Conservation (phyloP, 2,888 invertebrate genomes). For the Meloe dianella region DNA sequence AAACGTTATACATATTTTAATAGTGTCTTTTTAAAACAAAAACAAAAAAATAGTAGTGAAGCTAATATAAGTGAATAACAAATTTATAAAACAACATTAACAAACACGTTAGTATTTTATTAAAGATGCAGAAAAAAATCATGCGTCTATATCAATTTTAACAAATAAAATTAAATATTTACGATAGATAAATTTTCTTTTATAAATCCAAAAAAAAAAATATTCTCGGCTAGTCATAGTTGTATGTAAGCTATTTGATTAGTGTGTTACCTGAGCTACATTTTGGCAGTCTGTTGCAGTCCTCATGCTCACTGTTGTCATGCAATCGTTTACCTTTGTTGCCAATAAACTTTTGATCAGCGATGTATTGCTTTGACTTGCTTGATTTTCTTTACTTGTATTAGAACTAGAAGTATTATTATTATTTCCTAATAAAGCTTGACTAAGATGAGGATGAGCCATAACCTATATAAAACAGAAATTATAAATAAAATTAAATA, state of each 20-base stretch:
- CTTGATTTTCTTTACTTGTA: conserved; percentile 46
- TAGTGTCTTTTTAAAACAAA: too few relatives aligned
- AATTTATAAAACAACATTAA: conserved; percentile 3
- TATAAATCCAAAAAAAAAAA: neutral
- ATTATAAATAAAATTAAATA: neutral
- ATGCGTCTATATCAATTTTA: neutral
- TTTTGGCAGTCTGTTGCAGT: conserved; percentile 63
- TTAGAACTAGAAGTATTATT: conserved; percentile 40
- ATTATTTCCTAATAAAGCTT: conserved; percentile 62
- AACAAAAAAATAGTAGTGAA: neutral
- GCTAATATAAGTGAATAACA: neutral
- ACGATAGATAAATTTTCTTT: neutral
- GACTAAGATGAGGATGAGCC: conserved; percentile 68
- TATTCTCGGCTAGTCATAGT: neutral
- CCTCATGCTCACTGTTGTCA: conserved; percentile 60
- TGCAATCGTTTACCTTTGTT: conserved; percentile 83
- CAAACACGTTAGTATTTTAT: conserved; percentile 7
- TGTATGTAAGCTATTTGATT: conserved; percentile 41
- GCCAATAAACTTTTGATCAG: conserved; percentile 93
- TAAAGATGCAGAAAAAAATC: neutral
- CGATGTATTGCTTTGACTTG: conserved; percentile 70
- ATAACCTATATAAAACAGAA: conserved; percentile 61
- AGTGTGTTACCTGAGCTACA: conserved; percentile 61
- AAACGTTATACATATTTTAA: too few relatives aligned
- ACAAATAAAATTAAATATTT: neutral